Conservation (phyloP, 1,140 invertebrate genomes). For the Macrobrachium nipponense region DNA sequence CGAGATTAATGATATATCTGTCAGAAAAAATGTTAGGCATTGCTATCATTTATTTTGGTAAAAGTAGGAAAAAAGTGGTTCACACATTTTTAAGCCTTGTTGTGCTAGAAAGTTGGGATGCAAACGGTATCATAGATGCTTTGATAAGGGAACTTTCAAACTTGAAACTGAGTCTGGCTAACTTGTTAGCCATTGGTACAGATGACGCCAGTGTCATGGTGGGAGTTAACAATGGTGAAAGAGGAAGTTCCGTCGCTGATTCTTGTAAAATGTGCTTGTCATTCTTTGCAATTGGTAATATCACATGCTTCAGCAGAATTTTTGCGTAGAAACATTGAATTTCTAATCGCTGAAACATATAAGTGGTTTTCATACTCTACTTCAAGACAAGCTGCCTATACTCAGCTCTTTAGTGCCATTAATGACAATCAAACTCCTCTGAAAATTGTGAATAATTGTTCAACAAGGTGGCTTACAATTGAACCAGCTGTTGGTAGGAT, state of each 20-base stretch:
- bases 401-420: too few relatives aligned
- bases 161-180: constrained; percentile 7
- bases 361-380: constrained; percentile 36
- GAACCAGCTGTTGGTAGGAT: too few relatives aligned
- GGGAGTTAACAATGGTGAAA: constrained; percentile 65
- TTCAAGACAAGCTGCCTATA: not conserved
- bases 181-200: constrained; percentile 69
- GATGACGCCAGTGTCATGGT: constrained; percentile 69
- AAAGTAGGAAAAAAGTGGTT: too few relatives aligned
- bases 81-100: not conserved
- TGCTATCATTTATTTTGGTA: too few relatives aligned
- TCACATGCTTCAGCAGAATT: constrained; percentile 15
- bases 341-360: constrained; percentile 23
- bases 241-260: constrained; percentile 4
- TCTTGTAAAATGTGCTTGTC: not conserved
- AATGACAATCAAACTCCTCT: too few relatives aligned
- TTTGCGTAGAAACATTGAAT: constrained; percentile 29
- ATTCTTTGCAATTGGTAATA: constrained; percentile 17
- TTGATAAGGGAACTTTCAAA: too few relatives aligned
- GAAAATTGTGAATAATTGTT: too few relatives aligned
- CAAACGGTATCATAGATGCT: too few relatives aligned
- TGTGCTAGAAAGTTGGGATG: not conserved
- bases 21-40: too few relatives aligned
- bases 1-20: too few relatives aligned
- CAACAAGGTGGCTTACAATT: too few relatives aligned